Evolutionary conservation across 2,797 vertebrate species (phyloP).

Genomic region (Sebastes diaconus): DNA sequence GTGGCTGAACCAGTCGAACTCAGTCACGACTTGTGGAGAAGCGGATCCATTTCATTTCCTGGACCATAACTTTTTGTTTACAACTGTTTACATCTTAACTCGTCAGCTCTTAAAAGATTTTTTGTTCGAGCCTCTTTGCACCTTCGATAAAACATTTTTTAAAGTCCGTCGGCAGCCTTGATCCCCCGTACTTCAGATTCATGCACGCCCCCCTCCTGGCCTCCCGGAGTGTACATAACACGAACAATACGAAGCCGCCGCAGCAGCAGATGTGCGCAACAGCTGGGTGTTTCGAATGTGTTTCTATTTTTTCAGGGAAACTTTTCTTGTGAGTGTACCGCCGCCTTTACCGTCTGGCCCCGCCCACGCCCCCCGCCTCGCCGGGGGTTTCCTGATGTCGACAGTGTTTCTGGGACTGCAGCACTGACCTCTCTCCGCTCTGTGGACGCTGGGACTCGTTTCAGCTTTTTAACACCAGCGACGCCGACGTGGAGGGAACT

Average conservation of each 20-base stretch:
- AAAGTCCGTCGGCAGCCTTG: not conserved
- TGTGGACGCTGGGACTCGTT: not conserved
- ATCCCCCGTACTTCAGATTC: not conserved
- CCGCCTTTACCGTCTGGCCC: conserved; percentile 26
- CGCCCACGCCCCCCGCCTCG: not conserved
- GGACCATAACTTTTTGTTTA: conserved; percentile 45
- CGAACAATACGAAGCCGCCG: not conserved
- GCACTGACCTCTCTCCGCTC: not conserved
- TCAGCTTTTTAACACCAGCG: conserved; percentile 17
- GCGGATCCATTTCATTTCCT: not conserved
- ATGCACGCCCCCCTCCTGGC: conserved; percentile 24
- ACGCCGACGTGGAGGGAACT: not conserved
- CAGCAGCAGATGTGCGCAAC: not conserved
- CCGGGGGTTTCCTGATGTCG: conserved; percentile 22
- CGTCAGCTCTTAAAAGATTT: conserved; percentile 1
- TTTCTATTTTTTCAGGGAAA: conserved; percentile 54
- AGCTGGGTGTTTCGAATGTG: conserved; percentile 37
- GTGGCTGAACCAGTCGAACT: not conserved
- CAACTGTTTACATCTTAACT: conserved; percentile 47
- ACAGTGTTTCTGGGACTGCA: not conserved
- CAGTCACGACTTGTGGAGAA: not conserved
- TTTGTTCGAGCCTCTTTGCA: conserved; percentile 10
- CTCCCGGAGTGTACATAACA: conserved; percentile 21
- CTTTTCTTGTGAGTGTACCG: conserved; percentile 13
- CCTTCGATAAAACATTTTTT: conserved; percentile 2